A percentile compares a stretch with the other conserved stretches of the same genome.
Conservation (phyloP, 2,113 vertebrate species). For the Platichthys flesus region DNA sequence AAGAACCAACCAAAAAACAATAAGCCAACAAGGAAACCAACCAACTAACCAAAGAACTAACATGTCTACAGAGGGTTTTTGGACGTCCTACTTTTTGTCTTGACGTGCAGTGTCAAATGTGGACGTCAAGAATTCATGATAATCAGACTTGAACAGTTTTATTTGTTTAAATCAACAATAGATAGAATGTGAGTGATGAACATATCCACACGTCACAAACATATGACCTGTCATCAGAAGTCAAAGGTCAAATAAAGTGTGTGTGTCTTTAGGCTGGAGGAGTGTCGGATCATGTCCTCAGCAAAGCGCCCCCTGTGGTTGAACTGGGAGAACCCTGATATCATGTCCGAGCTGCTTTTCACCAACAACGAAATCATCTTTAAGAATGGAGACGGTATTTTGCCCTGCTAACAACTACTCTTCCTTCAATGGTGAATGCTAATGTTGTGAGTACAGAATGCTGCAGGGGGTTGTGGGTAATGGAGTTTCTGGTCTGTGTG, state of each 20-base stretch:
- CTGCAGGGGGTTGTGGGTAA: conserved; percentile 8
- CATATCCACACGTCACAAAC: too few relatives aligned
- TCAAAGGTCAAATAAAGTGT: background rate
- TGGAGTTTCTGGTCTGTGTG: conserved; percentile 32
- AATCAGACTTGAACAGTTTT: too few relatives aligned
- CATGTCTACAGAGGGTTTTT: too few relatives aligned
- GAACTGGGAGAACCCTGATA: conserved; percentile 98
- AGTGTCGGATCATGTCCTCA: conserved; percentile 98
- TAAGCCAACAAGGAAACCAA: too few relatives aligned
- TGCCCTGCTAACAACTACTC: background rate
- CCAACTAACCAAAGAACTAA: background rate
- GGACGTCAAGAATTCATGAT: too few relatives aligned
- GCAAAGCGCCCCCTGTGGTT: conserved; percentile 96
- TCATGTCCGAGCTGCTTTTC: conserved; percentile 98
- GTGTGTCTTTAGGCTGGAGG: conserved; percentile 86
- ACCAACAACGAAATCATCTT: conserved; percentile 98
- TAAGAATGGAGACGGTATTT: conserved; percentile 95
- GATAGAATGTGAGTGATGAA: too few relatives aligned
- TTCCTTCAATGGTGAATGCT: background rate
- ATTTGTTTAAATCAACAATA: background rate
- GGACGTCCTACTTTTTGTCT: too few relatives aligned
- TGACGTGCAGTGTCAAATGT: too few relatives aligned
- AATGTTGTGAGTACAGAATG: background rate
- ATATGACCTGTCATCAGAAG: too few relatives aligned
- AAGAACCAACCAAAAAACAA: background rate